Evolutionary conservation across 2,113 vertebrate species (phyloP).

Genomic region (Ictidomys tridecemlineatus): DNA sequence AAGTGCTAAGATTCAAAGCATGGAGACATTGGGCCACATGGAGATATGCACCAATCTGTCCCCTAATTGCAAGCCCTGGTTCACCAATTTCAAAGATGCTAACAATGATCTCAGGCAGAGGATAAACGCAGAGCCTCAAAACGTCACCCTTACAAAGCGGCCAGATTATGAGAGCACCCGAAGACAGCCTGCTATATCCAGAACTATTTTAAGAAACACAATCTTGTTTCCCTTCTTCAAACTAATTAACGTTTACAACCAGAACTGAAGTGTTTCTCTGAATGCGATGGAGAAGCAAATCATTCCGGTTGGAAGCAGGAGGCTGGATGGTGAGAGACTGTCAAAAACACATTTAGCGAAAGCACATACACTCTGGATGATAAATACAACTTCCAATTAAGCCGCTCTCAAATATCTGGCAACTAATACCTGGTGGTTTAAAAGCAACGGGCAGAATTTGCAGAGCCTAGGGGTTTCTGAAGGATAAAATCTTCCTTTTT

Average conservation of each 20-base stretch:
- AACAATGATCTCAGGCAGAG: background rate
- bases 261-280: slow-evolving; percentile 77
- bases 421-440: slow-evolving; percentile 55
- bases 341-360: slow-evolving; percentile 53
- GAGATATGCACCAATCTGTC: background rate
- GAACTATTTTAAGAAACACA: slow-evolving; percentile 76
- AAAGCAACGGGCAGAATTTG: slow-evolving; percentile 64
- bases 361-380: slow-evolving; percentile 36
- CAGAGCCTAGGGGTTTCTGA: slow-evolving; percentile 47
- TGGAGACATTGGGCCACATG: background rate
- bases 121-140: slow-evolving; percentile 52
- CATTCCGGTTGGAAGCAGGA: slow-evolving; percentile 71
- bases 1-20: background rate
- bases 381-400: slow-evolving; percentile 74
- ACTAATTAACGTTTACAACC: slow-evolving; percentile 84
- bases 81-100: background rate
- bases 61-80: background rate
- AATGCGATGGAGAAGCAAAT: slow-evolving; percentile 72
- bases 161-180: background rate
- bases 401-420: slow-evolving; percentile 49
- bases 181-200: slow-evolving; percentile 48
- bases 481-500: slow-evolving; percentile 53
- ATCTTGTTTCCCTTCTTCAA: slow-evolving; percentile 70
- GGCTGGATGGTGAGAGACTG: slow-evolving; percentile 53
- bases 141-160: slow-evolving; percentile 56